Percentiles rank a stretch among this genome's conserved stretches.
Conservation (phyloP, 2,113 vertebrate species). For the Hippoglossus stenolepis region DNA sequence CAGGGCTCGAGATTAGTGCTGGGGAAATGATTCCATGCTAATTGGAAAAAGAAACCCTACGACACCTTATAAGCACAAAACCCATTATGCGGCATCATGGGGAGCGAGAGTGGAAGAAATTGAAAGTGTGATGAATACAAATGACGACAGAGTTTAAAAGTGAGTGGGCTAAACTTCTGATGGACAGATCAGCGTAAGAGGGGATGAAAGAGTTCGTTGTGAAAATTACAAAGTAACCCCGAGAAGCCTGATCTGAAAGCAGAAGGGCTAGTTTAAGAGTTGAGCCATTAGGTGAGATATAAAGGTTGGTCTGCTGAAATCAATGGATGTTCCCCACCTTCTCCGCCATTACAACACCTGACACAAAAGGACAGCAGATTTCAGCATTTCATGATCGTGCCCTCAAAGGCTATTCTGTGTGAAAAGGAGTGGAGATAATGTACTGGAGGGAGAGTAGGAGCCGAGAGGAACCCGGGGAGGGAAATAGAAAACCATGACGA, state of each 20-base stretch:
- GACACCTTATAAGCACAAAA: slow-evolving; percentile 64
- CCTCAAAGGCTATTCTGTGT: slow-evolving; percentile 39
- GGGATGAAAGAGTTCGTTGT: slow-evolving; percentile 56
- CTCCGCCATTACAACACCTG: slow-evolving; percentile 32
- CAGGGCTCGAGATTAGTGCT: slow-evolving; percentile 69
- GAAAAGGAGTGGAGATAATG: slow-evolving; percentile 57
- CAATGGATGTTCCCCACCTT: slow-evolving; percentile 23
- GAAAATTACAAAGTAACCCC: slow-evolving; percentile 37
- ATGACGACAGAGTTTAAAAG: slow-evolving; percentile 59
- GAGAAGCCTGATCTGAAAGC: slow-evolving; percentile 37
- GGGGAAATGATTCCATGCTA: slow-evolving; percentile 73
- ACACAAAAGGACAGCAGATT: slow-evolving; percentile 45
- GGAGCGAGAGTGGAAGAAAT: slow-evolving; percentile 52
- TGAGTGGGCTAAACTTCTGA: slow-evolving; percentile 62
- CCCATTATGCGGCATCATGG: slow-evolving; percentile 67
- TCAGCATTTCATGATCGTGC: slow-evolving; percentile 46
- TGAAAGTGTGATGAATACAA: slow-evolving; percentile 72
- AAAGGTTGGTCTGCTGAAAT: slow-evolving; percentile 31
- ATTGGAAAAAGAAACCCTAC: slow-evolving; percentile 77
- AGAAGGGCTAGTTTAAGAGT: slow-evolving; percentile 22
- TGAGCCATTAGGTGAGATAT: slow-evolving; percentile 45
- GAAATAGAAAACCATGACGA: slow-evolving; percentile 60
- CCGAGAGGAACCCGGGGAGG: slow-evolving; percentile 29
- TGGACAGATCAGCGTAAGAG: slow-evolving; percentile 50
- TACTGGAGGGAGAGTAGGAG: slow-evolving; percentile 35